phyloP scores from a whole-genome alignment of 2,797 vertebrate species.

The Darevskia mixta region DNA sequence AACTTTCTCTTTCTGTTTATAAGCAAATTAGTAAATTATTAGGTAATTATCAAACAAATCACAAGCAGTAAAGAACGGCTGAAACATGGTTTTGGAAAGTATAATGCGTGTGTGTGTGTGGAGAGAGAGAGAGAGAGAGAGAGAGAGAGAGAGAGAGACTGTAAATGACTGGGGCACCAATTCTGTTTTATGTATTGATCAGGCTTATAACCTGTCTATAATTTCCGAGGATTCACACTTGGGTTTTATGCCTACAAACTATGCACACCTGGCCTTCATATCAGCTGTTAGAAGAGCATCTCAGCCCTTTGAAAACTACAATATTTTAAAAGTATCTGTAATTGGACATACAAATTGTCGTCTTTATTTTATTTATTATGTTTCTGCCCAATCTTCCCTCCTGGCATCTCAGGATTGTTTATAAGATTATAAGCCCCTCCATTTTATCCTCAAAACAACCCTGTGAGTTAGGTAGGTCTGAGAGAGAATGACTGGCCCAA shows the following conservation, averaged over 20 bases:
- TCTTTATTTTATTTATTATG: neutral
- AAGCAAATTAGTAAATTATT: neutral
- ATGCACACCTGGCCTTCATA: neutral
- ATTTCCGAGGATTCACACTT: neutral
- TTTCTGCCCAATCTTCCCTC: neutral
- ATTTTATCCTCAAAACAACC: neutral
- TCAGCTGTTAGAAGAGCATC: neutral
- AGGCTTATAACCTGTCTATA: neutral
- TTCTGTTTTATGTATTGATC: slow-evolving; percentile 10
- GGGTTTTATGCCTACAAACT: neutral
- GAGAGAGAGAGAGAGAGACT: neutral
- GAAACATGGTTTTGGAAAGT: neutral
- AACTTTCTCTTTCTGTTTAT: neutral
- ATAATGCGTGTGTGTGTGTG: neutral
- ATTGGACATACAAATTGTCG: neutral
- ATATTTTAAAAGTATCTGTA: neutral
- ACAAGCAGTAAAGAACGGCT: slow-evolving; percentile 13
- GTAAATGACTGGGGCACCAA: slow-evolving; percentile 20
- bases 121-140: too few species aligned
- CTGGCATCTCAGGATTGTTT: neutral
- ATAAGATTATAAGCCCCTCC: neutral
- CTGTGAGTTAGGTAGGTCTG: neutral
- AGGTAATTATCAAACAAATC: slow-evolving; percentile 20
- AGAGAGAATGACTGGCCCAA: neutral
- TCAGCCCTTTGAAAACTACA: neutral